phyloP scores from a whole-genome alignment of 1,140 invertebrate species.

The Pogonus chalceus region DNA sequence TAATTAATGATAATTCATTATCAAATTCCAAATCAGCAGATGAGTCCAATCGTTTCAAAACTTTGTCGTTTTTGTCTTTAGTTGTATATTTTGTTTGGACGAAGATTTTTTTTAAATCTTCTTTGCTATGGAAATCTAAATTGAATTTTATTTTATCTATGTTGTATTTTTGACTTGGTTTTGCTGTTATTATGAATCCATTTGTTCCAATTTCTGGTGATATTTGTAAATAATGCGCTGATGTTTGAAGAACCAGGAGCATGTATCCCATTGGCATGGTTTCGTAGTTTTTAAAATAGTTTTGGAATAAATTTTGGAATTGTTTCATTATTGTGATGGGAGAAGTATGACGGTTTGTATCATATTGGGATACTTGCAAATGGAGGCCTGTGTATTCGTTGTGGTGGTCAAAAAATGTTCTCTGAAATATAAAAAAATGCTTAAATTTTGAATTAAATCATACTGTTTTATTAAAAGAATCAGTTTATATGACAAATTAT shows the following conservation, averaged over 20 bases:
- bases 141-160: constrained; percentile 21
- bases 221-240: constrained; percentile 4
- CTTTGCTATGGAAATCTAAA: constrained; percentile 16
- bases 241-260: background rate
- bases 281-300: constrained; percentile 6
- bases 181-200: constrained; percentile 11
- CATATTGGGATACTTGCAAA: background rate
- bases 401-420: background rate
- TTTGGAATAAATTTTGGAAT: background rate
- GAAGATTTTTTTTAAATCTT: constrained; percentile 5
- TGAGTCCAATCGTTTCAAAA: constrained; percentile 29
- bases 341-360: background rate
- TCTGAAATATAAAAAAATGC: constrained; percentile 4
- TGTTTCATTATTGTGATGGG: background rate
- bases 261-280: constrained; percentile 9
- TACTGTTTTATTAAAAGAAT: too few relatives aligned
- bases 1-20: constrained; percentile 24
- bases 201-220: constrained; percentile 11
- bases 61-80: constrained; percentile 24
- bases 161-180: constrained; percentile 17
- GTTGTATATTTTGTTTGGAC: constrained; percentile 11
- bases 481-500: too few relatives aligned
- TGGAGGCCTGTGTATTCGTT: background rate
- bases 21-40: constrained; percentile 27
- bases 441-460: background rate